Conservation (phyloP, 2,113 vertebrate genomes). For the Salvelinus sp. region DNA sequence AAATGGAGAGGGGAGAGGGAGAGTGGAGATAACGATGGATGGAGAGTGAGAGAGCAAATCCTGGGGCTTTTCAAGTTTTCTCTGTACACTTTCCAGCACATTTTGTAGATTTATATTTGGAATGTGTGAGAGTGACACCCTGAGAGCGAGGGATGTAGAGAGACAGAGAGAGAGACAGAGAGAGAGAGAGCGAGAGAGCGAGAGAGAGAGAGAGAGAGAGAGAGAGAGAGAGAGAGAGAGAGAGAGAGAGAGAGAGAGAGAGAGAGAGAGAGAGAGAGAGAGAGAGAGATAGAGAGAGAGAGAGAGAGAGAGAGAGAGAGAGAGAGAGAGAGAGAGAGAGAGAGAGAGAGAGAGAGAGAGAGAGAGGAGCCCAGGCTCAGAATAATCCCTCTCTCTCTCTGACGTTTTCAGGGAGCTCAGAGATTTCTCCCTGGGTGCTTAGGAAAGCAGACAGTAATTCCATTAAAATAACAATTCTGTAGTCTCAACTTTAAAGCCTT, state of each 20-base stretch:
- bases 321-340: background rate
- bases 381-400: background rate
- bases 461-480: background rate
- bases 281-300: no score
- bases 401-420: background rate
- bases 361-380: background rate
- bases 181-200: background rate
- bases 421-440: slow-evolving; percentile 13
- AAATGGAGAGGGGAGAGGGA: no score
- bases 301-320: background rate
- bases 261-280: no score
- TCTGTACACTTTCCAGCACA: no score
- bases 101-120: no score
- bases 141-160: background rate
- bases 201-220: no score
- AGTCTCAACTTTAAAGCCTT: background rate
- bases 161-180: background rate
- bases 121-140: no score
- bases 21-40: no score
- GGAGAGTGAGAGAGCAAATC: no score
- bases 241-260: background rate
- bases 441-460: background rate
- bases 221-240: background rate
- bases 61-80: no score
- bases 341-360: no score